Base-by-base conservation (phyloP, 2,888 invertebrate species). In the Anthoptus insignis region DNA sequence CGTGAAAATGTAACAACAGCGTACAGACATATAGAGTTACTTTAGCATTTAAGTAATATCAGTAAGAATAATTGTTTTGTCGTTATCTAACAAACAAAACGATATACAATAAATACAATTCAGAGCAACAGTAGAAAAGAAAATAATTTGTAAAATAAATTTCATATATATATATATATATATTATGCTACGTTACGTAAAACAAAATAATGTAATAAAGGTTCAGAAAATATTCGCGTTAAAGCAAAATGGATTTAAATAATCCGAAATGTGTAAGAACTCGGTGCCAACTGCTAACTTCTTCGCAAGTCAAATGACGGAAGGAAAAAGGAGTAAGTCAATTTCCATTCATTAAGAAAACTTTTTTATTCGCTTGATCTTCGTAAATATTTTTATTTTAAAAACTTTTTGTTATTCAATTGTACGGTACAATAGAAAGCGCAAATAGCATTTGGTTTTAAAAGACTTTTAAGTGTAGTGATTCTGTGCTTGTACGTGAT, bases 311-410 rank as follows among this genome's bases (percentile, higher is more conserved):
- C 37, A 56, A 63, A 56, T n/a, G 56, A 21, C 47, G 29, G 32
- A 49, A n/a, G 22, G 42, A 56, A 49, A 63, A 56, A 56, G 8
- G 53, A 27, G 54, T 34, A 24, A 56, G 37, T 68, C 69, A 68
- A 65, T 59, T 61, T 50, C 64, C 70, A 65, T 71, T 72, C 71
- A 72, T 72, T 72, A 69, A 50, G 52, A 59, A 66, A 66, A 63
- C 64, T 67, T 64, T 49, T 69, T 72, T 70, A 60, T 72, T 66
- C 61, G 59, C 66, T 66, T 71, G 65, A 71, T 67, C 67, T 67
- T 29, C 16, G 29, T 32, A 53, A 60, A 54, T 24, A 37, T 54
- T 59, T 53, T 22, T 22, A 22, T 13, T 21, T 42, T 3, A 27
- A 27, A 27, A 27, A 5, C 27, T 27, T 27, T 27, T 27, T 27